A percentile compares a stretch with the other conserved stretches of the same genome.
Evolutionary conservation across 2,113 vertebrate genomes (phyloP).

Genomic region (Antechinus stuartii): DNA sequence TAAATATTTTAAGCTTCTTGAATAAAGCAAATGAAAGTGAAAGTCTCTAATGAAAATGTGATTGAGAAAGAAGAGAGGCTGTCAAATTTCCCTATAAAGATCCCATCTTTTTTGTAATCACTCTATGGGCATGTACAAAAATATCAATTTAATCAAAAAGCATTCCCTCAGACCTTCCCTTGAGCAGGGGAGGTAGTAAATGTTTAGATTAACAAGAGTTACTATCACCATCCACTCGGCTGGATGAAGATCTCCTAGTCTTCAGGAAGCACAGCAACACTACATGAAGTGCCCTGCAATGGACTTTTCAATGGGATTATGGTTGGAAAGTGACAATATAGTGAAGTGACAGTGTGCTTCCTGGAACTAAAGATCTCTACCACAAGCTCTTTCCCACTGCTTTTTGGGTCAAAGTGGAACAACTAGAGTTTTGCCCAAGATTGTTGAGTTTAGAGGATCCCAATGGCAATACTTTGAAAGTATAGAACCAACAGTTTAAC

Average conservation of each 20-base stretch:
- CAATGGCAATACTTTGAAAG: neutral
- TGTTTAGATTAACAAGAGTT: neutral
- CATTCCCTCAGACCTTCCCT: neutral
- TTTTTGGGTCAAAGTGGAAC: neutral
- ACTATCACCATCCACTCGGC: neutral
- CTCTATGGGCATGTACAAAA: neutral
- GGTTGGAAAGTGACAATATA: neutral
- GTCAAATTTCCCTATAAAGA: neutral
- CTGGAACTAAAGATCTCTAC: neutral
- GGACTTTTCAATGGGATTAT: neutral
- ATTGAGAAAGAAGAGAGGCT: neutral
- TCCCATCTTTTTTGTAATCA: neutral
- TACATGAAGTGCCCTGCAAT: neutral
- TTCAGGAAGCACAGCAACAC: too few species aligned
- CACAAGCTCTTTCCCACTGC: neutral
- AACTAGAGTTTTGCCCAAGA: neutral
- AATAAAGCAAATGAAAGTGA: neutral
- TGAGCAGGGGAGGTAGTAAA: neutral
- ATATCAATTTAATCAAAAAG: neutral
- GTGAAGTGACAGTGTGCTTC: neutral
- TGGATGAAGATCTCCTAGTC: neutral
- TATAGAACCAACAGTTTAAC: neutral
- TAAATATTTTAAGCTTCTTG: neutral
- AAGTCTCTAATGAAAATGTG: neutral
- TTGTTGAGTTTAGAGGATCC: neutral